A percentile compares a stretch with the other conserved stretches of the same genome.
Evolutionary conservation across 2,888 invertebrate species (phyloP).

Genomic region (Cephus pulcher): DNA sequence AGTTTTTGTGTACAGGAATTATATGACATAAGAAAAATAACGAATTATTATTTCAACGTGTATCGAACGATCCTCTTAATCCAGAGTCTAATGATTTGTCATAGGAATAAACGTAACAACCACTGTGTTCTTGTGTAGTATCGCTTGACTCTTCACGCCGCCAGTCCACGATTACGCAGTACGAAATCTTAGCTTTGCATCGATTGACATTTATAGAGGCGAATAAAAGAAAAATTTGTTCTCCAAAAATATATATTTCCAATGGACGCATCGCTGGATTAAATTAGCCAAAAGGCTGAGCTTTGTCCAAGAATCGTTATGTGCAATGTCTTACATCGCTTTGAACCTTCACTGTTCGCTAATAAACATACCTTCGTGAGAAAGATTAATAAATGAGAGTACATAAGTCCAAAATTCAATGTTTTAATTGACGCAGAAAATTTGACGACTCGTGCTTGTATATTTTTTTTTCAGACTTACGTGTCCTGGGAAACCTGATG

Average conservation of each 20-base stretch:
- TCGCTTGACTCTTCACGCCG: no score
- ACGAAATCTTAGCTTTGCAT: neutral
- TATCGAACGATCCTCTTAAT: neutral
- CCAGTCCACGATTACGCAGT: no score
- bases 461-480: constrained; percentile 44
- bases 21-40: neutral
- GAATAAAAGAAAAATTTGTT: neutral
- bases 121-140: neutral
- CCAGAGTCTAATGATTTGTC: neutral
- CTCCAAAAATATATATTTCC: neutral
- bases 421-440: neutral
- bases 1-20: neutral
- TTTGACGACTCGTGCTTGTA: constrained; percentile 22
- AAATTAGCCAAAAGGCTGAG: neutral
- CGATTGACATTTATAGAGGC: neutral
- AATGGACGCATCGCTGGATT: neutral
- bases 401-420: neutral
- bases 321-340: neutral
- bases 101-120: neutral
- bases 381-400: neutral
- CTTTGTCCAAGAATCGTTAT: neutral
- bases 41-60: neutral
- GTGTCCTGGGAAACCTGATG: constrained; percentile 23
- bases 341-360: neutral
- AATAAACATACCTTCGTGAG: neutral